Evolutionary conservation across 2,888 invertebrate genomes (phyloP).

Genomic region (Eulithis testata): DNA sequence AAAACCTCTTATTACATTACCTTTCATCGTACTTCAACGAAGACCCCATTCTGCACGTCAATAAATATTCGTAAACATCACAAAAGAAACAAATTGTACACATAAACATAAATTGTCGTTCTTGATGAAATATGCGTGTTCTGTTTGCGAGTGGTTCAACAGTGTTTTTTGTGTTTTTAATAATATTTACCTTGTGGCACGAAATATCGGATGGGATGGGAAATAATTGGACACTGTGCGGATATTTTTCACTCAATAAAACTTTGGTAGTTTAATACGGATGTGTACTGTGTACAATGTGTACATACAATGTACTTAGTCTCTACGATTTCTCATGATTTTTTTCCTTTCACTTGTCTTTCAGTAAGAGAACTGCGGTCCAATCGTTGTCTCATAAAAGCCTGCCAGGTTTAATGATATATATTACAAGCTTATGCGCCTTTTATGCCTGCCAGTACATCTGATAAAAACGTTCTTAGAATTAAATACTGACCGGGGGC

Average conservation of each 20-base stretch:
- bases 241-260: background rate
- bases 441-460: too few species aligned
- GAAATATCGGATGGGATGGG: background rate
- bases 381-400: too few species aligned
- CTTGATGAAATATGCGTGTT: constrained; percentile 37
- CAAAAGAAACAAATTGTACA: constrained; percentile 50
- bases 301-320: too few species aligned
- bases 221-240: background rate
- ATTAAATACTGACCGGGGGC: too few species aligned
- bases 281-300: too few species aligned
- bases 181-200: background rate
- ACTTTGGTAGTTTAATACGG: background rate
- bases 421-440: too few species aligned
- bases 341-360: too few species aligned
- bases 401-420: too few species aligned
- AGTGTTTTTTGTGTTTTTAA: constrained; percentile 19
- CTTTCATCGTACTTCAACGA: constrained; percentile 13
- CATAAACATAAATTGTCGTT: constrained; percentile 46
- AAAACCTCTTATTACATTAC: background rate
- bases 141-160: constrained; percentile 14
- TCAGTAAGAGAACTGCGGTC: too few species aligned
- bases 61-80: constrained; percentile 49
- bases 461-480: too few species aligned
- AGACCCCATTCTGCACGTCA: constrained; percentile 23
- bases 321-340: too few species aligned